Base-by-base conservation (phyloP, 2,888 invertebrate genomes). In the Mimas tiliae region DNA sequence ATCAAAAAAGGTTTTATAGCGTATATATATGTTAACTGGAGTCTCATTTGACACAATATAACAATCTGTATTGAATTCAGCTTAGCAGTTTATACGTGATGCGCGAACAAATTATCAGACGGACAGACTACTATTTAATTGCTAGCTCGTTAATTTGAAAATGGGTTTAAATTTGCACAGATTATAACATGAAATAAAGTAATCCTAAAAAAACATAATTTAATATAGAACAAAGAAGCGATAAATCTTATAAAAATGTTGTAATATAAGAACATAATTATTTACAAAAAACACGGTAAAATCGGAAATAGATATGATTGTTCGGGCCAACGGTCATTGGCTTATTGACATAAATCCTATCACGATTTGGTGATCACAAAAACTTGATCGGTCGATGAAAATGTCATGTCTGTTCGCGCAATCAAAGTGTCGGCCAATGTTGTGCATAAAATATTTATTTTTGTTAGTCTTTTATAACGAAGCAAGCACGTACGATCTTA, bases 281-380 rank as follows among this genome's bases (percentile, higher is more conserved):
- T 38, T n/a, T 16, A 33, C 16, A n/a, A 55, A 58, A 38, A 38
- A 16, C 16, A 19, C 55, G 16, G 12, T 16, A 38, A 19, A 38
- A 42, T 42, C 6, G 33, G 42, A 58, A 42, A 58, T 55, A 34
- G 34, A 38, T 58, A 12, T 58, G 34, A 58, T 58, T 58, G 19
- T 50, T 65, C 62, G 34, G 50, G 51, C 52, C 65, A 65, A 68
- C 68, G 67, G 71, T 68, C 73, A 70, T 50, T 63, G 69, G 64
- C 69, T 67, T 68, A 66, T 69, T 71, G 72, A 72, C 74, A 69
- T 69, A 67, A 70, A 72, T 71, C 68, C 65, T 69, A 68, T 53
- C 64, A 62, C 66, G 63, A 68, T 62, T 67, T 55, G 64, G 38
- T 62, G 68, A 45, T 62, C 58, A 70, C 55, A 67, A 68, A 67